Percentiles rank a stretch among this genome's conserved stretches.
Evolutionary conservation across 2,113 vertebrate genomes (phyloP).

Genomic region (Chrysemys picta): DNA sequence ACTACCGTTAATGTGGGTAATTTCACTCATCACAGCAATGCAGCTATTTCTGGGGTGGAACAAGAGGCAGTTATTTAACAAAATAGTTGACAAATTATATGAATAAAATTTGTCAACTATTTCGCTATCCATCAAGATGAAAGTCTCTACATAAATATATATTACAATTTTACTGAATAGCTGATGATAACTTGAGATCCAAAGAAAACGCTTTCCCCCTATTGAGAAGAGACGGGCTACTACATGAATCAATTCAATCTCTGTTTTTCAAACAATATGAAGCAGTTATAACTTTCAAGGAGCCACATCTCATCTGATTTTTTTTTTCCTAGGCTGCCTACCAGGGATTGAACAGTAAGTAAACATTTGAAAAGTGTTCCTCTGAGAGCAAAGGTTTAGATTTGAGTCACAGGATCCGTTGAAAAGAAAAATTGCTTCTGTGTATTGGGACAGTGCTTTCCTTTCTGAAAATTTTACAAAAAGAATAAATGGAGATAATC

Average conservation of each 20-base stretch:
- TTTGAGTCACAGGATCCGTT: slow-evolving; percentile 75
- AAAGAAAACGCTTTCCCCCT: slow-evolving; percentile 23
- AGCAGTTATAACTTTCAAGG: slow-evolving; percentile 68
- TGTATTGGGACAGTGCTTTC: slow-evolving; percentile 75
- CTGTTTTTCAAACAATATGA: slow-evolving; percentile 74
- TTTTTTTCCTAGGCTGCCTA: slow-evolving; percentile 61
- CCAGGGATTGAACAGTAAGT: slow-evolving; percentile 79
- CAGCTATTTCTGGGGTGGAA: not conserved
- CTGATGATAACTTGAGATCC: slow-evolving; percentile 57
- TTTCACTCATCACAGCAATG: not conserved
- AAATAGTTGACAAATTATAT: slow-evolving; percentile 40
- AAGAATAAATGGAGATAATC: slow-evolving; percentile 77
- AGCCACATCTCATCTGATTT: slow-evolving; percentile 67
- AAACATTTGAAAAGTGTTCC: slow-evolving; percentile 77
- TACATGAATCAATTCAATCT: slow-evolving; percentile 70
- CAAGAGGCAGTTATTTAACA: slow-evolving; percentile 17
- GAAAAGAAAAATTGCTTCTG: slow-evolving; percentile 80
- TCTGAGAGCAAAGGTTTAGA: slow-evolving; percentile 74
- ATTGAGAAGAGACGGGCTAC: slow-evolving; percentile 53
- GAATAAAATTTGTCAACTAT: slow-evolving; percentile 35
- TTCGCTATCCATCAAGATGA: slow-evolving; percentile 35
- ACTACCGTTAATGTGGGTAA: not conserved
- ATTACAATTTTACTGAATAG: slow-evolving; percentile 37
- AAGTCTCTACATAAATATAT: slow-evolving; percentile 42
- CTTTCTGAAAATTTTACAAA: slow-evolving; percentile 72